Conservation (phyloP, 2,888 invertebrate species). For the Cephus nigrinus region DNA sequence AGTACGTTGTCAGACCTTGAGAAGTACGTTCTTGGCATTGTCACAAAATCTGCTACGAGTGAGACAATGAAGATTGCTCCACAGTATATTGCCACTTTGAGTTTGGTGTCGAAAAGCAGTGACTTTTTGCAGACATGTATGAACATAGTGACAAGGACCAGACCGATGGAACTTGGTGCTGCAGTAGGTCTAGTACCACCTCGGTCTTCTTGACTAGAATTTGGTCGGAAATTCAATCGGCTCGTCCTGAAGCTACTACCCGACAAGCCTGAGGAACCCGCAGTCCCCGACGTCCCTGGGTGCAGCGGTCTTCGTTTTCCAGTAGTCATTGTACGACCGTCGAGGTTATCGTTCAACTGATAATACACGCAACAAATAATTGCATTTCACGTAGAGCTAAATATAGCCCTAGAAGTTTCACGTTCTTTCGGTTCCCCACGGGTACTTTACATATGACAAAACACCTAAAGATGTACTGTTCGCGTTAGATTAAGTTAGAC, state of each 20-base stretch:
- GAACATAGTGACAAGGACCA: conserved; percentile 84
- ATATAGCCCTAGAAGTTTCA: neutral
- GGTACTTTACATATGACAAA: neutral
- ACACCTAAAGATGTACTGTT: neutral
- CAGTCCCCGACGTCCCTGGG: conserved; percentile 28
- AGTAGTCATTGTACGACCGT: conserved; percentile 41
- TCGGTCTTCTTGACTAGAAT: conserved; percentile 63
- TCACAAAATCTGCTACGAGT: conserved; percentile 83
- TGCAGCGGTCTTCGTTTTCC: conserved; percentile 48
- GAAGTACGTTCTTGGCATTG: conserved; percentile 88
- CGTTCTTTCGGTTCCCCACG: neutral
- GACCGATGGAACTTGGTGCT: conserved; percentile 83
- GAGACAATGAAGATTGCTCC: conserved; percentile 86
- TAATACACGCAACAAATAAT: neutral
- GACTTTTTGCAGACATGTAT: conserved; percentile 89
- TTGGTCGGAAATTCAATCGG: conserved; percentile 73
- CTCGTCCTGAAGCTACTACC: conserved; percentile 40
- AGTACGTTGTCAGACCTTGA: conserved; percentile 92
- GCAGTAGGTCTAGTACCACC: conserved; percentile 86
- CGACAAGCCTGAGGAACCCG: conserved; percentile 24
- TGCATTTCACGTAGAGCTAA: neutral
- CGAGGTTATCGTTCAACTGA: neutral
- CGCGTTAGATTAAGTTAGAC: neutral
- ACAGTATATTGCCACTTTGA: conserved; percentile 88
- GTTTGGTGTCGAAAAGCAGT: conserved; percentile 85